Evolutionary conservation across 2,888 invertebrate species (phyloP), one percentile per base, ranked within the genome.

Genomic region (Zaprionus bogoriensis): DNA sequence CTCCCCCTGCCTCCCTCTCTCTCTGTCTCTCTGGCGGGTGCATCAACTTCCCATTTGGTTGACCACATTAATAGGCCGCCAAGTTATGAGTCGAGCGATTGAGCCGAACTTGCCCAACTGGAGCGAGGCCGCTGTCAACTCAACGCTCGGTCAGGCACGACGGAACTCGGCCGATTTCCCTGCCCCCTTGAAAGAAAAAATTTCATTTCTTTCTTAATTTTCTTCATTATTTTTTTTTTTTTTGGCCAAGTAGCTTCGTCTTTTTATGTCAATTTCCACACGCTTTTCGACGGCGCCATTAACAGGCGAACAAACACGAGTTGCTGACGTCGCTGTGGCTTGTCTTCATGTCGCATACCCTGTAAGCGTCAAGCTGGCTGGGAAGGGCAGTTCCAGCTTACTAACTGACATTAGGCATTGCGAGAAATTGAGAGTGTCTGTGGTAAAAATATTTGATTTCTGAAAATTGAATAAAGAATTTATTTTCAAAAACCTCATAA

Each of bases 31-130:
- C 7, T 6, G 3, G 20, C n/a, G 20, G 9, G 4, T 23, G 66
- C 72, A 74, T 67, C 82, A 81, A 51, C 72, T 82, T 77, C 76
- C 53, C 82, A 74, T 73, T 69, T 45, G 55, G 67, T 54, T 84
- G 75, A 75, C 82, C 84, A 81, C 75, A 74, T 84, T 77, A 77
- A 84, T 78, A 82, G 75, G 77, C 71, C 79, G 55, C n/a, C 59
- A 55, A 81, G 66, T 71, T 74, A 77, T 77, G 81, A 83, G 60
- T 81, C 77, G 52, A 77, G 74, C 50, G n/a, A n/a, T n/a, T n/a
- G n/a, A 83, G 60, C 84, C 77, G 52, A 77, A 77, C 50, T 50
- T 77, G 55, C 55, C 46, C 74, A 70, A 74, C 41, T 70, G 19
- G 84, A 77, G 77, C 84, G 81, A 80, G 76, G 77, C 55, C 53